Evolutionary conservation across 2,888 invertebrate genomes (phyloP), one percentile per base, ranked within the genome.

Genomic region (Miltochrista miniata): DNA sequence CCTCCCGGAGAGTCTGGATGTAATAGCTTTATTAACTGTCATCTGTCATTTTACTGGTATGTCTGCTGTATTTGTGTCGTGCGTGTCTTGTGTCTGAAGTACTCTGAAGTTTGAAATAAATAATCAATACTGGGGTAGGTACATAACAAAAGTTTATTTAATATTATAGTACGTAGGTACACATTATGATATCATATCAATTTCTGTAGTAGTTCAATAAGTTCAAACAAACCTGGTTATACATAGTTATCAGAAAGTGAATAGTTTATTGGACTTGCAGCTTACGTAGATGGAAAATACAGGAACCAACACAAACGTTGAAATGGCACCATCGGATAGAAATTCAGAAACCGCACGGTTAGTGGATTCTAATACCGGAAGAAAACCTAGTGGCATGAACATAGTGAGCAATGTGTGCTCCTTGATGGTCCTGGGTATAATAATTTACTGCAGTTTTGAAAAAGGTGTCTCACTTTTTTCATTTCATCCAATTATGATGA

Each of bases 401-500:
- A 38, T 90, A 29, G 57, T 79, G 33, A 87, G 83, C 57, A 90
- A 90, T 57, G 33, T 84, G 45, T 84, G 87, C 63, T 83, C 83
- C 5, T 14, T 87, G 9, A 52, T 85, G 44, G 82, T 89, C 56
- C 56, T 85, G 36, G 81, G 79, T 14, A 81, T 89, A 39, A 81
- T 91, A 30, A 49, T 66, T 35, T 90, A 85, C 48, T 85, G 85
- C 58, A 84, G 85, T 61, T 88, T 90, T 56, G 74, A 68, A 46
- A 69, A 84, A 64, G 87, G 78, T 1, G 78, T 76, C 11, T 51
- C 77, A 4, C 69, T 92, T 39, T 92, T 92, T 70, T 83, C 92
- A 11, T 92, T 91, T 70, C 92, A 92, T 71, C 92, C 92, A 13
- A 83, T 74, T 47, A 68, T 90, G 15, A 92, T 92, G 92, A 71